These are phyloP conservation scores for Onthophagus taurus DNA, from an alignment of 1,140 invertebrate species.

Conservation along the genomic window DNA sequence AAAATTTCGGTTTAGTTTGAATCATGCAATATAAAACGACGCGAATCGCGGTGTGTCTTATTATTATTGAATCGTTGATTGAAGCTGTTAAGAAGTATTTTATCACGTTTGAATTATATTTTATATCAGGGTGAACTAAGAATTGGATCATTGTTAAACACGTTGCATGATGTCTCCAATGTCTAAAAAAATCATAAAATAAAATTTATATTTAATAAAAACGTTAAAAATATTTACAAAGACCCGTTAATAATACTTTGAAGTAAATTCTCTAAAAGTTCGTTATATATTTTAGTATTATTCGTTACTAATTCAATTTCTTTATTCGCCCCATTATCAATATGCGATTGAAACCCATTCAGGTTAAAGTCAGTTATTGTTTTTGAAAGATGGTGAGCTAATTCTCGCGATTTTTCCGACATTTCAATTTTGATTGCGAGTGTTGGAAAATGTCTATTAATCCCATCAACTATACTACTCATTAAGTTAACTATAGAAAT, in stretches of 20 bases:
- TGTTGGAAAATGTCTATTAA: slow-evolving; percentile 45
- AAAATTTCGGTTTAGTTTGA: slow-evolving; percentile 64
- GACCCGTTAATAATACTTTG: slow-evolving; percentile 53
- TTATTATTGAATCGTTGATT: slow-evolving; percentile 64
- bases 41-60: slow-evolving; percentile 60
- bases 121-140: slow-evolving; percentile 61
- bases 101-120: slow-evolving; percentile 52
- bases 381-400: slow-evolving; percentile 42
- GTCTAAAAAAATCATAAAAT: slow-evolving; percentile 41
- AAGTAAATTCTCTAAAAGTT: slow-evolving; percentile 53
- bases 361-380: slow-evolving; percentile 29
- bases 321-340: slow-evolving; percentile 36
- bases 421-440: slow-evolving; percentile 50
- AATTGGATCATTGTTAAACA: slow-evolving; percentile 61
- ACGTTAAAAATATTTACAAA: slow-evolving; percentile 48
- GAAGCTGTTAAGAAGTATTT: slow-evolving; percentile 57
- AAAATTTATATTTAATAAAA: slow-evolving; percentile 1
- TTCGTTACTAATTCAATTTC: slow-evolving; percentile 38
- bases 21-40: slow-evolving; percentile 59
- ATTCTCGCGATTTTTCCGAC: slow-evolving; percentile 41
- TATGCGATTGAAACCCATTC: slow-evolving; percentile 32
- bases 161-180: slow-evolving; percentile 73
- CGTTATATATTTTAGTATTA: slow-evolving; percentile 49
- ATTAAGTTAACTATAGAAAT: slow-evolving; percentile 67
- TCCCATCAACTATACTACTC: slow-evolving; percentile 45